Percentiles rank a stretch among this genome's conserved stretches.
These are phyloP conservation scores for Gymnothorax reevesii DNA, from an alignment of 2,797 vertebrate species.

Conservation along the genomic window DNA sequence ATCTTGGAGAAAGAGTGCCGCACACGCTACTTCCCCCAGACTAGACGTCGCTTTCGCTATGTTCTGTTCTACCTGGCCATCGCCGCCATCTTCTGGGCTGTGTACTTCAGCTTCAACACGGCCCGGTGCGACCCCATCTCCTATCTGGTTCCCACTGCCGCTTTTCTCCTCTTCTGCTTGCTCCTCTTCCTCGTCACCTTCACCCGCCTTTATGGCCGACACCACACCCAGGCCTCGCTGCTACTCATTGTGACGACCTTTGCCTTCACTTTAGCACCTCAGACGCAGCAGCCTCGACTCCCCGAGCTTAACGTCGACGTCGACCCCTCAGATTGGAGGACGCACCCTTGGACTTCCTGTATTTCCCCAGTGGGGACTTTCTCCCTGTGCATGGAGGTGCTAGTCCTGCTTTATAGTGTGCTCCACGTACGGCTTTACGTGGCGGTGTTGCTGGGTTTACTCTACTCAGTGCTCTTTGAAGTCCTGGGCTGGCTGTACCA, in stretches of 20 bases:
- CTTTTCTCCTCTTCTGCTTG: slow-evolving; percentile 81
- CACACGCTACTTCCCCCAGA: slow-evolving; percentile 94
- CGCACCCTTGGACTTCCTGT: slow-evolving; percentile 63
- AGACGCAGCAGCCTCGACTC: slow-evolving; percentile 79
- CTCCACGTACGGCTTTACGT: slow-evolving; percentile 92
- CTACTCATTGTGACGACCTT: slow-evolving; percentile 84
- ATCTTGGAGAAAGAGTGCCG: slow-evolving; percentile 93
- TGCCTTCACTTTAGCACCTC: slow-evolving; percentile 84
- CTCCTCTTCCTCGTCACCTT: slow-evolving; percentile 89
- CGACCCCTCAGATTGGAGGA: slow-evolving; percentile 47
- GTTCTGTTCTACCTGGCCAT: slow-evolving; percentile 90
- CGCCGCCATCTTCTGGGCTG: slow-evolving; percentile 85
- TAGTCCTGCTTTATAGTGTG: slow-evolving; percentile 91
- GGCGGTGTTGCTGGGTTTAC: slow-evolving; percentile 85
- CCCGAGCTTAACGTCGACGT: slow-evolving; percentile 50
- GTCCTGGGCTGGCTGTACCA: slow-evolving; percentile 78
- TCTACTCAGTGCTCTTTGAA: slow-evolving; percentile 91
- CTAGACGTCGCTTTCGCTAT: slow-evolving; percentile 89
- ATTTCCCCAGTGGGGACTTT: slow-evolving; percentile 93
- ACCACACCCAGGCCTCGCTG: slow-evolving; percentile 84
- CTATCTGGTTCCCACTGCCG: slow-evolving; percentile 80
- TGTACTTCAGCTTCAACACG: slow-evolving; percentile 81
- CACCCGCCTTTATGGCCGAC: slow-evolving; percentile 79
- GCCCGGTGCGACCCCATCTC: slow-evolving; percentile 71
- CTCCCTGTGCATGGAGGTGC: slow-evolving; percentile 91